Base-by-base conservation (phyloP, 2,888 invertebrate genomes). In the Spodoptera exigua region DNA sequence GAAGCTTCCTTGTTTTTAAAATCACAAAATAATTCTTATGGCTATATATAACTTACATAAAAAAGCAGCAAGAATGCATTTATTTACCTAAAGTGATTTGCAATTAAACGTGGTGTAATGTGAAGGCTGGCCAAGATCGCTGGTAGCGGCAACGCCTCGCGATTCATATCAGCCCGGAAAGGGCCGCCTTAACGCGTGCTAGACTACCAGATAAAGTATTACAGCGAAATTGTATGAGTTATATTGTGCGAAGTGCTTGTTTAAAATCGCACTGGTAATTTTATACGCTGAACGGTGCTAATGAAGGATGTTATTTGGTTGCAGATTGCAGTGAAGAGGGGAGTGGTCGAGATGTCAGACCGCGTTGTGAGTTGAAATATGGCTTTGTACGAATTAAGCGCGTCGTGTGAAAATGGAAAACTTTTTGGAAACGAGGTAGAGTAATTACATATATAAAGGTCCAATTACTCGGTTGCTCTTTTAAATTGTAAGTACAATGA, bases 91-190 rank as follows among this genome's bases (percentile, higher is more conserved):
- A 86, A 83, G 82, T 81, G 83, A 84, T 85, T 82, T 78, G 85
- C 86, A 89, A 89, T 90, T 89, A 89, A 86, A 85, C 80, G 80
- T 77, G 81, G 84, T 85, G 82, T 88, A 89, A 89, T 88, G 85
- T 84, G 84, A 83, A 88, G 88, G 89, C 81, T 81, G 74, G 81
- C 72, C 74, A 77, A 82, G 84, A 88, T 85, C 84, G 78, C 68
- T 85, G 84, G 89, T 88, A 88, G 88, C 86, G 82, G 85, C 74
- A 76, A 83, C 90, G 89, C 88, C 88, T 89, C 65, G 71, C 74
- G 92, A 92, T 92, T 80, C 78, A 84, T 91, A 93, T 93, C 92
- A 68, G 72, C 60, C 61, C 74, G 80, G 81, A 78, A 81, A 82
- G 80, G 83, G 82, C 86, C 84, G 88, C 88, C 85, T 87, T 83